Conservation (phyloP, 2,113 vertebrate genomes). For the Hipposideros armiger region DNA sequence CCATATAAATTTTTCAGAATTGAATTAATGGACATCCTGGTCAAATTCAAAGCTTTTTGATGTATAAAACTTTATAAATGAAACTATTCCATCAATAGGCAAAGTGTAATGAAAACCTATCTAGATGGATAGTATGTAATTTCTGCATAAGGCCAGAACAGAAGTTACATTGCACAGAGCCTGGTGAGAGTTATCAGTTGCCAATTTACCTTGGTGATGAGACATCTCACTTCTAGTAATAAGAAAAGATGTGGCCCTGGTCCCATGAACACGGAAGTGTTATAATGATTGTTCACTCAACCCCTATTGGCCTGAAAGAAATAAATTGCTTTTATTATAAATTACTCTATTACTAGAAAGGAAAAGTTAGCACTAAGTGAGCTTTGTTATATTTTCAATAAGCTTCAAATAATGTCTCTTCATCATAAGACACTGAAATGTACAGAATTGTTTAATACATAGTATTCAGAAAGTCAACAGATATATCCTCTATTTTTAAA, state of each 20-base stretch:
- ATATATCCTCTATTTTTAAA: not conserved
- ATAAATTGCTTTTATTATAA: not conserved
- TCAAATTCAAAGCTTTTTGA: conserved; percentile 75
- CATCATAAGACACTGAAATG: not conserved
- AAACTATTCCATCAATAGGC: conserved; percentile 75
- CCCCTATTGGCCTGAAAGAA: not conserved
- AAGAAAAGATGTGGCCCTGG: not conserved
- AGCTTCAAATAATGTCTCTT: not conserved
- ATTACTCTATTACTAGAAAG: not conserved
- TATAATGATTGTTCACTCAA: not conserved
- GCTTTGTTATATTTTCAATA: not conserved
- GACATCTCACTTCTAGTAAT: not conserved
- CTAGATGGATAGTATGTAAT: conserved; percentile 76
- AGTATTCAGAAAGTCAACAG: not conserved
- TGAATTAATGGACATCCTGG: conserved; percentile 67
- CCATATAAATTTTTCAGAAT: conserved; percentile 72
- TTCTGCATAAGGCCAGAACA: conserved; percentile 54
- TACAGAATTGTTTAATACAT: not conserved
- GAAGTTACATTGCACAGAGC: not conserved
- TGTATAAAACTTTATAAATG: conserved; percentile 78
- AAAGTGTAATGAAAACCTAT: conserved; percentile 82
- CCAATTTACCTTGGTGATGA: not conserved
- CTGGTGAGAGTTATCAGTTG: not conserved
- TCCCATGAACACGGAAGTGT: not conserved
- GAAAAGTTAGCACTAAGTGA: not conserved